phyloP scores from a whole-genome alignment of 2,888 invertebrate species.

The Hyposoter didymator region DNA sequence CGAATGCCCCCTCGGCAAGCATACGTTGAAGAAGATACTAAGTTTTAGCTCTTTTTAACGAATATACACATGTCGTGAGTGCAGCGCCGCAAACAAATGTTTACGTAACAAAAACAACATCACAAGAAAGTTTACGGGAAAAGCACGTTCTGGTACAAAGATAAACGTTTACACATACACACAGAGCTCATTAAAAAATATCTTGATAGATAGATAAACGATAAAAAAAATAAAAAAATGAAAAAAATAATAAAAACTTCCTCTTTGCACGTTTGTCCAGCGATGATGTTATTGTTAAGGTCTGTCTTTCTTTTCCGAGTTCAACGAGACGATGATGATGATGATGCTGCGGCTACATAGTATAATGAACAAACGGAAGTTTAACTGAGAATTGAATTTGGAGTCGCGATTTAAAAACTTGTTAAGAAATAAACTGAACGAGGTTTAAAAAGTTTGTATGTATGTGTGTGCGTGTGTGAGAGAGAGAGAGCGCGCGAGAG shows the following conservation, averaged over 20 bases:
- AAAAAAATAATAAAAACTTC: conserved; percentile 54
- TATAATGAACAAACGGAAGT: conserved; percentile 36
- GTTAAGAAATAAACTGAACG: conserved; percentile 33
- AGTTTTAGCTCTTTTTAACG: conserved; percentile 44
- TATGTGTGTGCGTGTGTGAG: conserved; percentile 41
- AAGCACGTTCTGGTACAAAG: conserved; percentile 50
- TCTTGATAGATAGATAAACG: conserved; percentile 60
- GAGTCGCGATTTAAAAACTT: conserved; percentile 51
- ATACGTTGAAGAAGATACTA: conserved; percentile 4
- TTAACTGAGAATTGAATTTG: conserved; percentile 46
- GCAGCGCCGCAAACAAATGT: conserved; percentile 47
- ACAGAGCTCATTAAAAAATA: conserved; percentile 52
- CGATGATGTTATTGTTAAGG: conserved; percentile 67
- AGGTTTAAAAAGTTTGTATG: conserved; percentile 48
- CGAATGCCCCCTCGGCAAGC: conserved; percentile 4
- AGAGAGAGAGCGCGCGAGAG: conserved; percentile 27
- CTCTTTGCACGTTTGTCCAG: conserved; percentile 69
- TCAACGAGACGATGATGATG: conserved; percentile 50
- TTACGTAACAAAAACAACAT: neutral
- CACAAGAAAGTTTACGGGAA: conserved; percentile 26
- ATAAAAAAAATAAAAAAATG: too few species aligned
- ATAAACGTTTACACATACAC: conserved; percentile 45
- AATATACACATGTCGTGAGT: conserved; percentile 52
- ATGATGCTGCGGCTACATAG: conserved; percentile 49
- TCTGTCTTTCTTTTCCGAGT: conserved; percentile 64